These are phyloP conservation scores for Myioborus melanocephalus DNA, from an alignment of 2,797 vertebrate species.

Conservation along the genomic window DNA sequence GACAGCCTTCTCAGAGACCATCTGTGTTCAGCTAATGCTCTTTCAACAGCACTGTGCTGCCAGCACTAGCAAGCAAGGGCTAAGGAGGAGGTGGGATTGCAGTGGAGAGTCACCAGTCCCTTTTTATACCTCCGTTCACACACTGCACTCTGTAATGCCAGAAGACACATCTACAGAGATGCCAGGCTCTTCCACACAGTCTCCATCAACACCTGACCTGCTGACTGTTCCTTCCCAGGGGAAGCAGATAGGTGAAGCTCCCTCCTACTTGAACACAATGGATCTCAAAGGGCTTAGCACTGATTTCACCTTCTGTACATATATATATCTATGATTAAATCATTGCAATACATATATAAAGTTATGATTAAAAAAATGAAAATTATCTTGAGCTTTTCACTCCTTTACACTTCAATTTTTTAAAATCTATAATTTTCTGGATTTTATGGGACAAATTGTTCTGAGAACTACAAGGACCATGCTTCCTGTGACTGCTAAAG, in stretches of 20 bases:
- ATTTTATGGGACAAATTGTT: slow-evolving; percentile 31
- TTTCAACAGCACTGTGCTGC: not conserved
- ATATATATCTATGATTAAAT: not conserved
- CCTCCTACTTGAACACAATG: not conserved
- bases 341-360: not conserved
- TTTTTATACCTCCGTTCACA: not conserved
- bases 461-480: not conserved
- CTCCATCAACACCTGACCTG: not conserved
- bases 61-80: not conserved
- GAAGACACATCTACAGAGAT: not conserved
- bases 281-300: not conserved
- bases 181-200: not conserved
- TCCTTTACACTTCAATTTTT: not conserved
- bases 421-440: not conserved
- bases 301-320: not conserved
- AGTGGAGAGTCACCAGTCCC: not conserved
- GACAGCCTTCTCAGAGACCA: not conserved
- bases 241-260: not conserved
- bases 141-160: not conserved
- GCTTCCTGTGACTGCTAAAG: not conserved
- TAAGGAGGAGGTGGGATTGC: not conserved
- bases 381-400: not conserved
- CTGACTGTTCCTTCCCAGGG: not conserved
- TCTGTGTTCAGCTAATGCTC: not conserved
- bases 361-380: not conserved